These are phyloP conservation scores for Collichthys lucidus DNA, from an alignment of 2,113 vertebrate species.

Conservation along the genomic window DNA sequence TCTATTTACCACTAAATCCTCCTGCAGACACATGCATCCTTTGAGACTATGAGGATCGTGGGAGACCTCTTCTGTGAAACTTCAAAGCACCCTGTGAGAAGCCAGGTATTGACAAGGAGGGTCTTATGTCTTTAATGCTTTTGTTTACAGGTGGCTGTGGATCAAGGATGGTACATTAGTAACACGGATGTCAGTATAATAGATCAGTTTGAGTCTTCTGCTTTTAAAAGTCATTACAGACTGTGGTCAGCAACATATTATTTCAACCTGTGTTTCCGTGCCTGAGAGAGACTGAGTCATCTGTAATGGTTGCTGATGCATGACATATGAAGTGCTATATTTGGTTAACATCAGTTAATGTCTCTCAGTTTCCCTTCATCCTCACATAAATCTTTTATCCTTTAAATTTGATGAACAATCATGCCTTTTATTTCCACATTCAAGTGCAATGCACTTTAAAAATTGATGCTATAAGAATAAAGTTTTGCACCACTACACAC, in stretches of 20 bases:
- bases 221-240: slow-evolving; percentile 7
- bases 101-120: slow-evolving; percentile 47
- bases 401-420: background rate
- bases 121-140: slow-evolving; percentile 40
- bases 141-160: slow-evolving; percentile 33
- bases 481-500: background rate
- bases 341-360: slow-evolving; percentile 46
- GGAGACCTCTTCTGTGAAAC: slow-evolving; percentile 48
- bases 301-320: slow-evolving; percentile 59
- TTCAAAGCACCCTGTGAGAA: slow-evolving; percentile 24
- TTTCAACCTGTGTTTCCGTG: slow-evolving; percentile 12
- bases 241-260: slow-evolving; percentile 4
- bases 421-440: background rate
- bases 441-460: background rate
- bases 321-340: slow-evolving; percentile 63
- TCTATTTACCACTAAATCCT: slow-evolving; percentile 34
- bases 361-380: slow-evolving; percentile 25
- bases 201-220: background rate
- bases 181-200: background rate
- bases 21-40: background rate
- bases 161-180: slow-evolving; percentile 1
- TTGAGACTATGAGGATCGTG: slow-evolving; percentile 39
- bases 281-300: slow-evolving; percentile 53
- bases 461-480: background rate
- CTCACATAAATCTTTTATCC: slow-evolving; percentile 6